A percentile compares a stretch with the other conserved stretches of the same genome.
phyloP scores from a whole-genome alignment of 1,140 invertebrate species.

The Danaus melanippus region DNA sequence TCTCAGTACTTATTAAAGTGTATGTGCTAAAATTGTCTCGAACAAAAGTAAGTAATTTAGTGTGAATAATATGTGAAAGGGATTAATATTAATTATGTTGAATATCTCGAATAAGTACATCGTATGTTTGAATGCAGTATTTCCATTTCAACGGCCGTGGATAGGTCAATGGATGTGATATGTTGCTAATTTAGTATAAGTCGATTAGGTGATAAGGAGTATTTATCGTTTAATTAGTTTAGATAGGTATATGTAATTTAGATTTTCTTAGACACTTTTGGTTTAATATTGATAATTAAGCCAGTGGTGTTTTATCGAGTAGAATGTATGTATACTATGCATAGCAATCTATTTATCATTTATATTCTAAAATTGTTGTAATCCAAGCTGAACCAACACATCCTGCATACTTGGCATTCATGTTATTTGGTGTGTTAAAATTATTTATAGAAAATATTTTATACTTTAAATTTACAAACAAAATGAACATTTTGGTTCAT shows the following conservation, averaged over 20 bases:
- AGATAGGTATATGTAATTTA: conserved; percentile 54
- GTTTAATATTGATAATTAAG: conserved; percentile 46
- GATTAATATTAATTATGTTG: neutral
- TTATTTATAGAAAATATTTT: neutral
- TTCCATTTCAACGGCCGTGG: conserved; percentile 49
- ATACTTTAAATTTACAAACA: neutral
- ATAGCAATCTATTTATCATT: conserved; percentile 43
- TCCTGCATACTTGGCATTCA: too few relatives aligned
- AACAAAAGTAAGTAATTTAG: conserved; percentile 19
- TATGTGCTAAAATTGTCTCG: conserved; percentile 13
- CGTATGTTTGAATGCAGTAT: conserved; percentile 26
- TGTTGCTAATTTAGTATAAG: conserved; percentile 55
- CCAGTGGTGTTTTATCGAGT: conserved; percentile 30
- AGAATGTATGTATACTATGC: conserved; percentile 25
- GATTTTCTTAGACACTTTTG: conserved; percentile 41
- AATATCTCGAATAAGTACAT: conserved; percentile 17
- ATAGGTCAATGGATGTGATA: conserved; percentile 61
- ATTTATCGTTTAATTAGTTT: conserved; percentile 64
- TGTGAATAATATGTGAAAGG: conserved; percentile 20
- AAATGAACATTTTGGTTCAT: too few relatives aligned
- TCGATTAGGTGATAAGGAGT: conserved; percentile 55
- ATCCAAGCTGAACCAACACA: neutral
- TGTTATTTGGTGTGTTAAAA: conserved; percentile 16
- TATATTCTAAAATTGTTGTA: conserved; percentile 18
- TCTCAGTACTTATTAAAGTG: conserved; percentile 19